phyloP scores from a whole-genome alignment of 2,113 vertebrate genomes.

The Megaceryle torquata region DNA sequence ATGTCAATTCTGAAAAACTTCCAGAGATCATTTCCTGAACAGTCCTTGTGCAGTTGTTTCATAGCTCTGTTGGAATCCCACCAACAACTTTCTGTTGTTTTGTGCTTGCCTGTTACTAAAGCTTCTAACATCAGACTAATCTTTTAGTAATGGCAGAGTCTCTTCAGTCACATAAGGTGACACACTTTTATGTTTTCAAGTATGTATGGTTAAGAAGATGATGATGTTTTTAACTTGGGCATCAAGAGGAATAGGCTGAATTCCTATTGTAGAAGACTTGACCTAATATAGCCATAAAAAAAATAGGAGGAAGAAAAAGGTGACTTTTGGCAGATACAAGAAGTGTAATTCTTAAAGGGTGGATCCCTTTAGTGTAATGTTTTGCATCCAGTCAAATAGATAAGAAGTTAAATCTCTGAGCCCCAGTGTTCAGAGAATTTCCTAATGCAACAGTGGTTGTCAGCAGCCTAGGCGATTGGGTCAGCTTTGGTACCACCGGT shows the following conservation, averaged over 20 bases:
- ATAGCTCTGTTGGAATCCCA: not conserved
- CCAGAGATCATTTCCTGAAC: not conserved
- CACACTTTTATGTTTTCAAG: not conserved
- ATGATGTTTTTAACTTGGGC: not conserved
- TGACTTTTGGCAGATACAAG: not conserved
- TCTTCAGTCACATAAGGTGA: not conserved
- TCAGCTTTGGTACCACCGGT: not conserved
- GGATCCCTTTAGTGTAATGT: not conserved
- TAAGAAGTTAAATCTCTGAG: not conserved
- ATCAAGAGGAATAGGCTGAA: not conserved
- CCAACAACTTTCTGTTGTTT: not conserved
- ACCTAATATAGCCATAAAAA: not conserved
- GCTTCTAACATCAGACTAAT: not conserved
- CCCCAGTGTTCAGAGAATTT: not conserved
- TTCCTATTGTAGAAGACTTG: not conserved
- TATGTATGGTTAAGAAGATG: not conserved
- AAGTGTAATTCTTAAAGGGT: not conserved
- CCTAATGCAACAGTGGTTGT: rapidly evolving
- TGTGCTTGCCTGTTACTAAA: not conserved
- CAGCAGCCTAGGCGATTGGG: not conserved
- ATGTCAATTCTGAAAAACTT: not conserved
- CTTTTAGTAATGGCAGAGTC: not conserved
- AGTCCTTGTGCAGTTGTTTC: not conserved
- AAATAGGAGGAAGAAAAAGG: not conserved
- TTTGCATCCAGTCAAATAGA: not conserved